Evolutionary conservation across 2,888 invertebrate species (phyloP), one percentile per base, ranked within the genome.

Genomic region (Erebia ligea): DNA sequence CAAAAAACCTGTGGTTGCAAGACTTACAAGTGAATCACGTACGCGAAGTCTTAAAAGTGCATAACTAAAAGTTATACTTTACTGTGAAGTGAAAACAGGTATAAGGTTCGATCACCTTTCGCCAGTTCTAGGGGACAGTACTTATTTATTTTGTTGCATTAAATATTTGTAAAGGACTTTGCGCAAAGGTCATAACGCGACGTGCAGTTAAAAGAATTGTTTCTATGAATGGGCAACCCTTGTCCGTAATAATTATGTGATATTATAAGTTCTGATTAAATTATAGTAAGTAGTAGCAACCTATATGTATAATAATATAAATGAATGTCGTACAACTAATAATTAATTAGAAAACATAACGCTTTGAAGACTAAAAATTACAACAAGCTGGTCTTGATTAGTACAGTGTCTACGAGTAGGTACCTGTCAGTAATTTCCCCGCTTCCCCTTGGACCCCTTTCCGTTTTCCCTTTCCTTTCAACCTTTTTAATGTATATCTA

Each of bases 231-330:
- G 90, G 90, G 83, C 86, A 76, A 68, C 71, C 75, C 71, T 77
- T 78, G 82, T 89, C 87, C 88, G 81, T 82, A 84, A 87, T 87
- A 73, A 77, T 76, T 78, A 90, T 92, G 92, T 92, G 92, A 92
- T 92, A 92, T 91, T 91, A 87, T 90, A 88, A 88, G 86, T 87
- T 86, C 89, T 89, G 89, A 85, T 82, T 87, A 80, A 71, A 73
- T 79, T 77, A 72, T 83, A 84, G 80, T 86, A 86, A 84, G 80
- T 86, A 86, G 84, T 83, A 80, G 81, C 76, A 21, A 56, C 56
- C 17, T 56, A 56, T 56, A 56, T 57, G 13, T 57, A 78, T 78
- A 78, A 87, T 86, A 90, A 88, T 87, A 87, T 84, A 81, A 78
- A 75, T 76, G 73, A 77, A 85, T 92, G 91, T 91, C 84, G 88